Evolutionary conservation across 2,797 vertebrate genomes (phyloP).

Genomic region (Poecilia gillii): DNA sequence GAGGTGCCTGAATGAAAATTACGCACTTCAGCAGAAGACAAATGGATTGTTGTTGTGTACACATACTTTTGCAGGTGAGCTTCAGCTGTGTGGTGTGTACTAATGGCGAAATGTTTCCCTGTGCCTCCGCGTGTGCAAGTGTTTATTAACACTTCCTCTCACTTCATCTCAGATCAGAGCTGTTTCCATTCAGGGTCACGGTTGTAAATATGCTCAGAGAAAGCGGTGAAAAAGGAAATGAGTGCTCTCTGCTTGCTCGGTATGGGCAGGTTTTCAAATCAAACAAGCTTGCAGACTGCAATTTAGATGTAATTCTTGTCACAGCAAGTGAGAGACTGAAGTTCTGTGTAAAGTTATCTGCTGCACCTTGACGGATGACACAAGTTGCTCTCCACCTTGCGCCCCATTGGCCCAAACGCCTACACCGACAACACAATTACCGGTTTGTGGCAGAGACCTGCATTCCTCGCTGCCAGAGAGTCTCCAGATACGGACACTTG

Average conservation of each 20-base stretch:
- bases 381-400: conserved; percentile 45
- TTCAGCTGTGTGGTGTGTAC: neutral
- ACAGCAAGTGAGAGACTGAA: neutral
- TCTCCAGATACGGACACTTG: conserved; percentile 77
- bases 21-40: conserved; percentile 16
- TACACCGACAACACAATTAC: conserved; percentile 63
- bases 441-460: conserved; percentile 60
- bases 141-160: conserved; percentile 27
- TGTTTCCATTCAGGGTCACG: conserved; percentile 13
- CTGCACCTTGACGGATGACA: conserved; percentile 26
- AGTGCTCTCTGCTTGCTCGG: neutral
- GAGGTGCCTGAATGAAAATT: conserved; percentile 1
- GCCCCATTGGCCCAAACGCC: conserved; percentile 44
- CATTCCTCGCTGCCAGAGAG: conserved; percentile 54
- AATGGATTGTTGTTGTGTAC: conserved; percentile 26
- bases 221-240: neutral
- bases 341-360: conserved; percentile 23
- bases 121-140: conserved; percentile 3
- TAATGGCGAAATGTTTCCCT: neutral
- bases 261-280: neutral
- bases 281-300: neutral
- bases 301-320: neutral
- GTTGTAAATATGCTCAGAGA: conserved; percentile 12
- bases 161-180: conserved; percentile 11
- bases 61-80: neutral